Percentiles rank a stretch among this genome's conserved stretches.
Evolutionary conservation across 2,113 vertebrate genomes (phyloP).

Genomic region (Vidua macroura): DNA sequence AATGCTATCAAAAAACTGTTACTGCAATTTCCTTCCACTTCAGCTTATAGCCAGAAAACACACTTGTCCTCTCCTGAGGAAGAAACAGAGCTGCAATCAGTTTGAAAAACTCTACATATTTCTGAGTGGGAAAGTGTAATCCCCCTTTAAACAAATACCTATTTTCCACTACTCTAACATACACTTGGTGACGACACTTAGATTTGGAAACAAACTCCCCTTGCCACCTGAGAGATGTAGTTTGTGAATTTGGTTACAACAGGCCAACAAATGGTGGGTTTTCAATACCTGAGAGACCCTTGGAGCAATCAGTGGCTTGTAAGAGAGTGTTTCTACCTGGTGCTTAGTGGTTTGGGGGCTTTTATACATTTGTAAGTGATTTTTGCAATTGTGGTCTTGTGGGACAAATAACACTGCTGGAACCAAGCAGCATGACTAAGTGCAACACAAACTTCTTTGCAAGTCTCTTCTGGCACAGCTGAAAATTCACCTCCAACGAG

Average conservation of each 20-base stretch:
- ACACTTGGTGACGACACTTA: neutral
- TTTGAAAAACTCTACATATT: neutral
- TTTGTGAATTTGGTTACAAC: conserved; percentile 24
- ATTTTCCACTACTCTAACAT: neutral
- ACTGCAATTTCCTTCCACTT: neutral
- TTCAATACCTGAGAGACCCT: conserved; percentile 38
- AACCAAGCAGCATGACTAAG: conserved; percentile 38
- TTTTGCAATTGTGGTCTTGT: conserved; percentile 41
- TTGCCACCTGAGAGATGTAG: neutral
- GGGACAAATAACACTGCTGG: conserved; percentile 34
- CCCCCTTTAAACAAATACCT: conserved; percentile 21
- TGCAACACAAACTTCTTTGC: conserved; percentile 16
- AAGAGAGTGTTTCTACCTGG: conserved; percentile 13
- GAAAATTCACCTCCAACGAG: conserved; percentile 27
- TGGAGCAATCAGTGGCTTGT: conserved; percentile 28
- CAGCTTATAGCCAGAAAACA: neutral
- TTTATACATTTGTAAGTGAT: conserved; percentile 41
- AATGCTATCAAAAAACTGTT: neutral
- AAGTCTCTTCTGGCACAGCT: conserved; percentile 5
- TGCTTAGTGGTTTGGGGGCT: conserved; percentile 33
- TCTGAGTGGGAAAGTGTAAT: neutral
- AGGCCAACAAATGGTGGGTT: conserved; percentile 1
- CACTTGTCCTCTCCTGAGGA: conserved; percentile 3
- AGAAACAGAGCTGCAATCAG: neutral
- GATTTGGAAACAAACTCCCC: neutral